These are phyloP conservation scores for Chrysolina americana DNA, from an alignment of 2,888 invertebrate genomes.

Conservation along the genomic window DNA sequence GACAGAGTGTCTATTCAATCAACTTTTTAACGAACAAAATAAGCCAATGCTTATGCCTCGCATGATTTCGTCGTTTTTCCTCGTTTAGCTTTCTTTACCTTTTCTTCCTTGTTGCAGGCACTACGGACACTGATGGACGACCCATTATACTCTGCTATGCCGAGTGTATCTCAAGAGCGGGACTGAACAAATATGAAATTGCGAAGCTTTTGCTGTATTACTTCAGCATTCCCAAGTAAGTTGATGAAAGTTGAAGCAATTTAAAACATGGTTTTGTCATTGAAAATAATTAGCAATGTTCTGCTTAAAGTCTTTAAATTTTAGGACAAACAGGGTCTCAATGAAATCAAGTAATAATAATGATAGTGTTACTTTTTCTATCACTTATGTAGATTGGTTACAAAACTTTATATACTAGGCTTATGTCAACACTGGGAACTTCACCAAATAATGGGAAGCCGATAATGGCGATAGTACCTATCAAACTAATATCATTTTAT, in stretches of 20 bases:
- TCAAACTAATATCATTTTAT: no score
- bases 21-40: conserved; percentile 17
- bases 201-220: conserved; percentile 82
- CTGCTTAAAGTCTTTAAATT: no score
- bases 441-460: no score
- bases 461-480: no score
- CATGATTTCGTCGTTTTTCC: conserved; percentile 23
- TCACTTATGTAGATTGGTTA: no score
- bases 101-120: conserved; percentile 73
- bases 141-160: conserved; percentile 79
- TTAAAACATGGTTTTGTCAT: no score
- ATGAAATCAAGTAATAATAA: no score
- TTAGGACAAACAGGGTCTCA: no score
- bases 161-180: conserved; percentile 73
- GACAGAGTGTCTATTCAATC: conserved; percentile 41
- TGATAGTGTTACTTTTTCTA: no score
- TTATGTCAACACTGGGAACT: no score
- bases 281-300: background rate
- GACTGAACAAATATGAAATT: conserved; percentile 78
- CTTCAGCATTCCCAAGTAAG: conserved; percentile 80
- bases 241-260: conserved; percentile 27
- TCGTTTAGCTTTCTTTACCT: conserved; percentile 26
- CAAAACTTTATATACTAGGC: no score
- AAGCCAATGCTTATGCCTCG: background rate
- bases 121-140: conserved; percentile 76